phyloP scores from a whole-genome alignment of 2,888 invertebrate genomes.

The Eustalomyia histrio region DNA sequence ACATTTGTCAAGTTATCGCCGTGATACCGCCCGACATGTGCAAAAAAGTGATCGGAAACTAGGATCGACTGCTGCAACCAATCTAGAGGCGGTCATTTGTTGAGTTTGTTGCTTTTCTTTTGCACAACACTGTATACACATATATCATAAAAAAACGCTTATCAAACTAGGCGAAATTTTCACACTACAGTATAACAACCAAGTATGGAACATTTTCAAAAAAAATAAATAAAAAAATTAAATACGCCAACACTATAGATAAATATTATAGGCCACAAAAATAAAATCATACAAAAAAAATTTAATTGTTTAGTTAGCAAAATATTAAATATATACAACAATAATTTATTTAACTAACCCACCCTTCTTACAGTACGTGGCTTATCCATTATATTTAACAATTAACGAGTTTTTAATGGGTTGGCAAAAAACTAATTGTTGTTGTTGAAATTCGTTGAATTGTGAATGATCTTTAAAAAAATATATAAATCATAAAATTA shows the following conservation, averaged over 20 bases:
- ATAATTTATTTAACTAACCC: background rate
- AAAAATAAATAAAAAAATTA: slow-evolving; percentile 15
- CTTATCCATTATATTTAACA: slow-evolving; percentile 21
- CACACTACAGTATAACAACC: slow-evolving; percentile 1
- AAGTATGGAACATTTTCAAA: slow-evolving; percentile 8
- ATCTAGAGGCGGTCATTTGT: no score
- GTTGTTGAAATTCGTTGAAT: background rate
- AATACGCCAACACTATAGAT: slow-evolving; percentile 11
- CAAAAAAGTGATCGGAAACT: no score
- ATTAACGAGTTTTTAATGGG: slow-evolving; percentile 11
- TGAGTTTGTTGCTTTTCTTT: no score
- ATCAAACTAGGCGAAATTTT: background rate
- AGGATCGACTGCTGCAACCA: no score
- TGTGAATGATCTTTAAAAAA: background rate
- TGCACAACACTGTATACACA: no score
- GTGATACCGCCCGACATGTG: no score
- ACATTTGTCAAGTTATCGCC: no score
- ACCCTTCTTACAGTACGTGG: slow-evolving; percentile 30
- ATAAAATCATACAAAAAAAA: background rate
- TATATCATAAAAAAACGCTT: background rate
- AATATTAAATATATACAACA: background rate
- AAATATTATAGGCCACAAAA: background rate
- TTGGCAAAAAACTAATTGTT: background rate
- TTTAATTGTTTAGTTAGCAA: slow-evolving; percentile 4
- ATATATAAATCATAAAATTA: slow-evolving; percentile 14